Base-by-base conservation (phyloP, 2,797 vertebrate species). In the Menidia menidia region DNA sequence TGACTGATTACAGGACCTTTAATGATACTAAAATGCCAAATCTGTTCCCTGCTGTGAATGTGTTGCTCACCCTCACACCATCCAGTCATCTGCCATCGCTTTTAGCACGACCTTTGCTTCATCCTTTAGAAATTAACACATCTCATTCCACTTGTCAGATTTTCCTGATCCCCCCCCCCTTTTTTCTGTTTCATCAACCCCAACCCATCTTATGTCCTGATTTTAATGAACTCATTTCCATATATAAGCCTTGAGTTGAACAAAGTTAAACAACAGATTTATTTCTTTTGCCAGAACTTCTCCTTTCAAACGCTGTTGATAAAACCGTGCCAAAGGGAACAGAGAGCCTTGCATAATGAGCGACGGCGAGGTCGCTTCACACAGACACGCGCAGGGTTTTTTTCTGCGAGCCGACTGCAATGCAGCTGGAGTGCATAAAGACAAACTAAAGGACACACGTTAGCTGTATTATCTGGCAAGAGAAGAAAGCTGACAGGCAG, bases 391-490 rank as follows among this genome's bases (percentile, higher is more conserved):
- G 1, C n/a, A n/a, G n/a, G n/a, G n/a, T n/a, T n/a, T n/a, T n/a
- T n/a, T 43, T 31, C 25, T 7, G 7, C 9, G 67, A n/a, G 16
- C 25, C 14, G 70, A 30, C 33, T 16, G 44, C 30, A 39, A 9
- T 35, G 63, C 16, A 66, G 54, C 54, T 13, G 0, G 50, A 39
- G 15, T 25, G 4, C 6, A 50, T 19, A 13, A 39, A 64, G 42
- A 66, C 25, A 57, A 57, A 62, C 52, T 16, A 15, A 73, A 68
- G 7, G 72, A 71, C 54, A 72, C 42, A 73, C 60, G 78, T 25
- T 25, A 25, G 25, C 25, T 76, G 39, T 64, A 73, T 74, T 71
- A 75, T 84, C 72, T 74, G 79, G 66, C 73, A 72, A 73, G 63
- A 58, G 33, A 52, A 53, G 59, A 58, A 16, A 0, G 3, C 16